These are phyloP conservation scores for Himalopsyche kuldschensis DNA, from an alignment of 2,888 invertebrate genomes.

Conservation along the genomic window DNA sequence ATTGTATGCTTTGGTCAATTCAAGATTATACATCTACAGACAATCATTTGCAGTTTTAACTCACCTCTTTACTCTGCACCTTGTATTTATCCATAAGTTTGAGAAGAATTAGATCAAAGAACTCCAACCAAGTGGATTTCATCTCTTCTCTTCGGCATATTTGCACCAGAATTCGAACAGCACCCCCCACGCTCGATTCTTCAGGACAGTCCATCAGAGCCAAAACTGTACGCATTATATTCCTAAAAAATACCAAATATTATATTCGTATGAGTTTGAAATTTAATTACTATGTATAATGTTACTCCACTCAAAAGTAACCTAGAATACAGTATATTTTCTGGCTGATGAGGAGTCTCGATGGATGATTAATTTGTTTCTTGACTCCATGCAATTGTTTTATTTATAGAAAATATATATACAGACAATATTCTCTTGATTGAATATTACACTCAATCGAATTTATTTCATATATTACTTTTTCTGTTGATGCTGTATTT, in stretches of 20 bases:
- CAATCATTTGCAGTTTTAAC: background rate
- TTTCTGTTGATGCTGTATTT: too few species aligned
- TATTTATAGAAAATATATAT: too few species aligned
- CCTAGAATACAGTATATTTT: too few species aligned
- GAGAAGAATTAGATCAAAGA: conserved; percentile 87
- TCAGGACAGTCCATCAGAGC: conserved; percentile 68
- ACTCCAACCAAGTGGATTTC: conserved; percentile 79
- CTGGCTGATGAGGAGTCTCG: too few species aligned
- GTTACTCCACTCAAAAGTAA: too few species aligned
- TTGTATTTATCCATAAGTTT: conserved; percentile 88
- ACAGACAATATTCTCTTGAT: too few species aligned
- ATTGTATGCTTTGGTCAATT: too few species aligned
- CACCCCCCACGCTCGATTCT: conserved; percentile 72
- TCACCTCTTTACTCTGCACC: conserved; percentile 66
- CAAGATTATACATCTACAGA: background rate
- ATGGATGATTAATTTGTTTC: too few species aligned
- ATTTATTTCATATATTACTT: too few species aligned
- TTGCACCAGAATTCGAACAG: conserved; percentile 81
- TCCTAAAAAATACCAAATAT: conserved; percentile 50
- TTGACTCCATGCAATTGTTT: too few species aligned
- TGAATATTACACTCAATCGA: too few species aligned
- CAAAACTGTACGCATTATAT: conserved; percentile 74
- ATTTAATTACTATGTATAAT: too few species aligned
- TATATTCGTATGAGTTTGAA: background rate
- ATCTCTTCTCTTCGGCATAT: conserved; percentile 79